These are phyloP conservation scores for Hippoglossus stenolepis DNA, from an alignment of 2,113 vertebrate genomes.

Conservation along the genomic window DNA sequence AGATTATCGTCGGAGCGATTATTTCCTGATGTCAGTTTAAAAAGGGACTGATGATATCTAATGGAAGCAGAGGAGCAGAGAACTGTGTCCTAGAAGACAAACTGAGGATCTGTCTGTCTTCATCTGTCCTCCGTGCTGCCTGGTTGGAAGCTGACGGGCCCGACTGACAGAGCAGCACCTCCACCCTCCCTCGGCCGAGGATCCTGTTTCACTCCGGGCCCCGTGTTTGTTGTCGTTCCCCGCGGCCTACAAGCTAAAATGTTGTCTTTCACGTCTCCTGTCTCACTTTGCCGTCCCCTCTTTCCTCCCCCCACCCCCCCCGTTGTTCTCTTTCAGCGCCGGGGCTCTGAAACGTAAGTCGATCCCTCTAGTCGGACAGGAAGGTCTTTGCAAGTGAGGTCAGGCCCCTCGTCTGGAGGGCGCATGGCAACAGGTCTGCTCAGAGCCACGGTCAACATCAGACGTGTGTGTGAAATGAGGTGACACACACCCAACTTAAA, in stretches of 20 bases:
- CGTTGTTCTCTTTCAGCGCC: slow-evolving; percentile 14
- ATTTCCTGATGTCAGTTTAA: no score
- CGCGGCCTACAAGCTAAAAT: slow-evolving; percentile 64
- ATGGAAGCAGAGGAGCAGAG: no score
- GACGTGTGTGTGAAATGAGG: slow-evolving; percentile 28
- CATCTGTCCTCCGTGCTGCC: no score
- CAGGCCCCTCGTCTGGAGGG: slow-evolving; percentile 43
- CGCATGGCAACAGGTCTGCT: slow-evolving; percentile 49
- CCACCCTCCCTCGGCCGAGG: neutral
- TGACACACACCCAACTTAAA: no score
- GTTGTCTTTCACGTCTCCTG: slow-evolving; percentile 50
- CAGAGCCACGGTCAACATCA: slow-evolving; percentile 64
- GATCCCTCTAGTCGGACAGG: slow-evolving; percentile 47
- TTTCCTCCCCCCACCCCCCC: slow-evolving; percentile 10
- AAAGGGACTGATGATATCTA: no score
- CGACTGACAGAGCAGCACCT: neutral
- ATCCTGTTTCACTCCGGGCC: slow-evolving; percentile 57
- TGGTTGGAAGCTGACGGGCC: no score
- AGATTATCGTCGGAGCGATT: no score
- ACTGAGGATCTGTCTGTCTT: no score
- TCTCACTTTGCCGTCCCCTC: slow-evolving; percentile 18
- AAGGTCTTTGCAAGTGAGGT: slow-evolving; percentile 51
- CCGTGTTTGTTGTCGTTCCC: slow-evolving; percentile 71
- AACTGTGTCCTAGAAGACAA: no score
- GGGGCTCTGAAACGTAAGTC: slow-evolving; percentile 20